Conservation (phyloP, 2,113 vertebrate genomes). For the Chunga burmeisteri region DNA sequence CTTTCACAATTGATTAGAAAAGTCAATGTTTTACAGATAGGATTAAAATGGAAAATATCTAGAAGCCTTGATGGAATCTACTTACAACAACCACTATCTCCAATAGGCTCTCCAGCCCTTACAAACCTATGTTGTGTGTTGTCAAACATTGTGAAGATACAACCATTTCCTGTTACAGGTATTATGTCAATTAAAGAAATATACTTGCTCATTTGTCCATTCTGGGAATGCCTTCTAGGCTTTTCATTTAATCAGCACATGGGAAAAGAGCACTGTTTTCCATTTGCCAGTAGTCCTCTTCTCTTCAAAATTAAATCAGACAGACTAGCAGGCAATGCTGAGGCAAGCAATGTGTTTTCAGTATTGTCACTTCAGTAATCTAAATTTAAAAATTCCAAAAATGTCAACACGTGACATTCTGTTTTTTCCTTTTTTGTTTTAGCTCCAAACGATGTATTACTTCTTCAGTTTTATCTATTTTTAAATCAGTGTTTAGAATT, state of each 20-base stretch:
- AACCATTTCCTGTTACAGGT: not conserved
- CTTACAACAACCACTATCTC: slow-evolving; percentile 29
- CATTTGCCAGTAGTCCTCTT: not conserved
- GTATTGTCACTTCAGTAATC: not conserved
- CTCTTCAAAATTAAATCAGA: not conserved
- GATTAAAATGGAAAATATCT: slow-evolving; percentile 71
- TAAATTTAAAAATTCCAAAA: not conserved
- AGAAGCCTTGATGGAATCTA: slow-evolving; percentile 38
- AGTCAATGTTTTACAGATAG: slow-evolving; percentile 68
- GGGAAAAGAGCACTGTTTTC: not conserved
- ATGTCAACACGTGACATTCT: not conserved
- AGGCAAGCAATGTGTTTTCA: not conserved
- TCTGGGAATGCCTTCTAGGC: not conserved
- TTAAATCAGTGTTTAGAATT: not conserved
- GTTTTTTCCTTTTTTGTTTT: not conserved
- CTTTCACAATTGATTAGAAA: slow-evolving; percentile 73
- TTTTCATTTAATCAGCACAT: not conserved
- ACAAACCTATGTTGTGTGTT: not conserved
- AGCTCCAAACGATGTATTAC: not conserved
- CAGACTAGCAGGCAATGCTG: not conserved
- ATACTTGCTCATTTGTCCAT: not conserved
- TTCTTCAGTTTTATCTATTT: not conserved
- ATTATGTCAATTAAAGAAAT: slow-evolving; percentile 3
- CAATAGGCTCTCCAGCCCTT: not conserved
- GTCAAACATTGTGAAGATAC: not conserved